Evolutionary conservation across 37 sponge, comb jelly and placozoan genomes (phyloP), one percentile per base, ranked within the genome.

Genomic region (Oscarella lobularis): DNA sequence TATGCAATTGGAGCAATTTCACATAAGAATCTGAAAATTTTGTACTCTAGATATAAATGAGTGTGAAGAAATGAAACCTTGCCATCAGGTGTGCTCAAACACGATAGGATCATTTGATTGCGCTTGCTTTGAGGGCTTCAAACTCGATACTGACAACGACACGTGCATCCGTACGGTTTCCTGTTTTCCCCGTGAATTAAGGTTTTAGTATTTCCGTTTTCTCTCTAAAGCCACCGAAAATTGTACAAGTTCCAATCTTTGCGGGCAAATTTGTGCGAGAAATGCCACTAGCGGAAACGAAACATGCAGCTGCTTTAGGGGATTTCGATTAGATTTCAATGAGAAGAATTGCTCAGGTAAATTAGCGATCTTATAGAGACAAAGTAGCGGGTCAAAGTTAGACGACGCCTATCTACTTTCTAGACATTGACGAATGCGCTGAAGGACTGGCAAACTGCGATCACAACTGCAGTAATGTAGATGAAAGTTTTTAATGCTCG

Each of bases 101-200:
- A 29, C 29, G 3, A 67, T 41, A 33, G 77, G 77, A 67, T 9
- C 31, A 0, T 81, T 39, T 40, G 2, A 1, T 0, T 85, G 81
- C 39, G 60, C 31, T 30, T 82, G 87, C 39, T 4, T 4, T 0
- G 33, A 60, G 27, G 85, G 81, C 31, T 85, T 76, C 55, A 66
- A 39, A 2, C 41, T 35, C 2, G 30, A 29, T n/a, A n/a, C 38
- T 20, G 85, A 85, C 71, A 75, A 68, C 38, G 70, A 20, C 3
- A 85, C 77, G 20, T 85, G 85, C 40, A 31, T 36, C 55, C 76
- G 85, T 85, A 76, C 38, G 67, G 60, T 20, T 48, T 48, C 14
- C 60, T n/a, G n/a, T n/a, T n/a, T n/a, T n/a, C n/a, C n/a, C n/a
- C n/a, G n/a, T n/a, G n/a, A n/a, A n/a, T n/a, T n/a, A n/a, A n/a